Conservation (phyloP, 2,888 invertebrate species). For the Lordiphosa andalusiaca region DNA sequence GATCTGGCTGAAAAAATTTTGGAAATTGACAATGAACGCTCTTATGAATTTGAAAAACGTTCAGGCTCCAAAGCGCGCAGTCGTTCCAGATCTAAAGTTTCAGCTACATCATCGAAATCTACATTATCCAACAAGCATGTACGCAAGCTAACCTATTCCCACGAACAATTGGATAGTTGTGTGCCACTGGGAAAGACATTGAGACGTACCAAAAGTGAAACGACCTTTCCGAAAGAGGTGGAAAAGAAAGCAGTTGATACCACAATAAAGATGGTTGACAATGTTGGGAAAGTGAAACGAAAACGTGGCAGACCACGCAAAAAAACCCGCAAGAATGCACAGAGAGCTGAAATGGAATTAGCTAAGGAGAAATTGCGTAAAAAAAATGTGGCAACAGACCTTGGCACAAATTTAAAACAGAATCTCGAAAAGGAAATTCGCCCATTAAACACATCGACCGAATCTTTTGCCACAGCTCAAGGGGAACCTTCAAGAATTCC, state of each 20-base stretch:
- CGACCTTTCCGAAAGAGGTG: conserved; percentile 13
- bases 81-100: conserved; percentile 31
- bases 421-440: not conserved
- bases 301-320: conserved; percentile 34
- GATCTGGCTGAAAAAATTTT: conserved; percentile 51
- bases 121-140: conserved; percentile 29
- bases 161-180: conserved; percentile 35
- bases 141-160: conserved; percentile 59
- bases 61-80: conserved; percentile 50
- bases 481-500: too few species aligned
- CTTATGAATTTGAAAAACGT: conserved; percentile 50
- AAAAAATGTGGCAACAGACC: not conserved
- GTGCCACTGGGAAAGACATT: not conserved
- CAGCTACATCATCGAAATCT: not conserved
- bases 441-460: not conserved
- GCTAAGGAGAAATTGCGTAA: not conserved
- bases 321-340: not conserved
- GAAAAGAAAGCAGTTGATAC: not conserved
- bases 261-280: too few species aligned
- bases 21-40: conserved; percentile 54
- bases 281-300: conserved; percentile 2
- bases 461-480: too few species aligned
- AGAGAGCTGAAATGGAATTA: not conserved
- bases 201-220: conserved; percentile 42
- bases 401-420: too few species aligned